Conservation (phyloP, 35 echinoderm and acorn worm genomes). For the Amphiura filiformis region DNA sequence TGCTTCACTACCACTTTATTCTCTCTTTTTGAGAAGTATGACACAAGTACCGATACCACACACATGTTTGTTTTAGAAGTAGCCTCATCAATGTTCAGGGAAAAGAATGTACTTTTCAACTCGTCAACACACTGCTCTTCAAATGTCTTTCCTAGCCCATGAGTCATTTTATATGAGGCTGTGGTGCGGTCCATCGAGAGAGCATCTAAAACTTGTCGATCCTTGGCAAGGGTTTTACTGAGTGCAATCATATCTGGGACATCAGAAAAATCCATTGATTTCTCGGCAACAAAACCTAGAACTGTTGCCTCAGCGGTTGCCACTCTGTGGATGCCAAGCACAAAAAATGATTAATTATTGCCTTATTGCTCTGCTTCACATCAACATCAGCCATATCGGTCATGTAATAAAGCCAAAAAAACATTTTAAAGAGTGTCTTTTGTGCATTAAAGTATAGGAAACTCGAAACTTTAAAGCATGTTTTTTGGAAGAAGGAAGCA, state of each 20-base stretch:
- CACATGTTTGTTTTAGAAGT: conserved; percentile 27
- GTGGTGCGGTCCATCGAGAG: conserved; percentile 50
- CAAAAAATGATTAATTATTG: too few species aligned
- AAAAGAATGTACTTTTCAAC: conserved; percentile 32
- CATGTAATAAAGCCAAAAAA: too few species aligned
- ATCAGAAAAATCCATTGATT: conserved; percentile 37
- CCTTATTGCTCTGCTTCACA: too few species aligned
- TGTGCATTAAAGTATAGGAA: too few species aligned
- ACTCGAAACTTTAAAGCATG: too few species aligned
- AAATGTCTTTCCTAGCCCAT: conserved; percentile 57
- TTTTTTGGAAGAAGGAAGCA: too few species aligned
- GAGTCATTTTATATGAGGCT: conserved; percentile 58
- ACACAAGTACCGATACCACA: conserved; percentile 35
- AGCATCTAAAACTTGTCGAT: conserved; percentile 27
- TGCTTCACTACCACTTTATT: conserved; percentile 34
- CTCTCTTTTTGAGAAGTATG: conserved; percentile 14
- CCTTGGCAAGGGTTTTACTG: conserved; percentile 46
- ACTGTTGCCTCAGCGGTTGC: conserved; percentile 32
- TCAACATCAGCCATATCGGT: too few species aligned
- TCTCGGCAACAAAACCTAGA: conserved; percentile 52
- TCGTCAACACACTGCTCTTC: conserved; percentile 26
- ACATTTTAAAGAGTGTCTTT: too few species aligned
- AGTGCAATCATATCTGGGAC: conserved; percentile 46
- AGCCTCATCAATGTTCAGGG: conserved; percentile 55
- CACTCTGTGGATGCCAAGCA: too few species aligned